A percentile compares a stretch with the other conserved stretches of the same genome.
phyloP scores from a whole-genome alignment of 2,113 vertebrate species.

The Salvator merianae region DNA sequence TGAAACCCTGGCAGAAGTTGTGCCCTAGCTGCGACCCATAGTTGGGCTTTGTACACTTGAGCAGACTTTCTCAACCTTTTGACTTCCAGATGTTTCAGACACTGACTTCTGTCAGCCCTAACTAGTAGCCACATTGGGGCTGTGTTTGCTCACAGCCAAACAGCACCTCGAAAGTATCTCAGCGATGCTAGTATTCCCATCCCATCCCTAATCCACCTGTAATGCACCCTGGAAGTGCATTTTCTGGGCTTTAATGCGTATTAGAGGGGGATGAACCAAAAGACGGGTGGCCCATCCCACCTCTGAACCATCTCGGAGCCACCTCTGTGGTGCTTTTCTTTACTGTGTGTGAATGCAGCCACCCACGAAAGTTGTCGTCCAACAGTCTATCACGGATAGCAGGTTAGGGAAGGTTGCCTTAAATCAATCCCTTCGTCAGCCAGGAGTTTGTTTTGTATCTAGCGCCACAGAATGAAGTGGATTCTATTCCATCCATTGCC shows the following conservation, averaged over 20 bases:
- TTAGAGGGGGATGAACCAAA: too few species aligned
- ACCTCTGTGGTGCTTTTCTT: too few species aligned
- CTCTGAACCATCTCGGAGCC: too few species aligned
- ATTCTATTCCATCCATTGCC: background rate
- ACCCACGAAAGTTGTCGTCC: background rate
- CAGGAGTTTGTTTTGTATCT: background rate
- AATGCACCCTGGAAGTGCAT: too few species aligned
- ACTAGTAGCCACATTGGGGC: background rate
- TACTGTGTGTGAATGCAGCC: background rate
- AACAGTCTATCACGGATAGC: background rate
- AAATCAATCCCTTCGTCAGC: background rate
- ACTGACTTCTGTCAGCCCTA: background rate
- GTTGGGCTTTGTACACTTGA: background rate
- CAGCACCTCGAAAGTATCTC: too few species aligned
- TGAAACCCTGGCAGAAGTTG: slow-evolving; percentile 8
- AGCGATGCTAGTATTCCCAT: too few species aligned
- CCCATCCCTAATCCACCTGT: too few species aligned
- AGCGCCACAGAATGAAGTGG: background rate
- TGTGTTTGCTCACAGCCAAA: too few species aligned
- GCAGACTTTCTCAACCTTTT: background rate
- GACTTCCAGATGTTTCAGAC: background rate
- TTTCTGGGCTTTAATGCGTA: too few species aligned
- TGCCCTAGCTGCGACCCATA: background rate
- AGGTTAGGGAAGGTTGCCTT: background rate
- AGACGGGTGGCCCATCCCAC: too few species aligned